Evolutionary conservation across 2,888 invertebrate genomes (phyloP), one percentile per base, ranked within the genome.

Genomic region (Molanna angustata): DNA sequence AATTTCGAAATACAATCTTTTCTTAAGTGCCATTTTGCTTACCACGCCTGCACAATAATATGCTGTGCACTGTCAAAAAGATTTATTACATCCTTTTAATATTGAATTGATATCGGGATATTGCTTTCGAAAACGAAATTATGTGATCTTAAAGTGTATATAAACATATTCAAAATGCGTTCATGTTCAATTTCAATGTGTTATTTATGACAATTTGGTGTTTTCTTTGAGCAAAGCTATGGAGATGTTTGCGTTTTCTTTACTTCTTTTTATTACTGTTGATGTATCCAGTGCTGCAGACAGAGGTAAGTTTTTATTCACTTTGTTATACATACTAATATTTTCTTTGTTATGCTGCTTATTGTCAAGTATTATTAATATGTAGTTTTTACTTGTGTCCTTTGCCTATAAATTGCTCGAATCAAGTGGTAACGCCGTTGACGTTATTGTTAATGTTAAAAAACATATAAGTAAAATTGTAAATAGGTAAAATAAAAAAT

Each of bases 21-120:
- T 32, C 4, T 11, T 33, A 7, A 43, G 37, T 50, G 54, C 54
- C 54, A 54, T 54, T 42, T 54, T 54, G 50, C 22, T 46, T 47
- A 54, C 54, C 54, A 54, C 54, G 54, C 54, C 54, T 54, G 54
- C 31, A 31, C 42, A 37, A 52, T 45, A 33, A 41, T 54, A 50
- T 41, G 41, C 20, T 48, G 41, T 47, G 40, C 43, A 48, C n/a
- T 40, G 37, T 43, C 43, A 35, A 50, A 33, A 42, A 32, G 37
- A 48, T 20, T 45, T 50, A 43, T 43, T 50, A 31, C 43, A 50
- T 35, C 6, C 35, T 50, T 31, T 4, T 11, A n/a, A 41, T 21
- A 18, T 21, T 9, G 21, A 41, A 41, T 21, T 21, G 4, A 13
- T 27, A 11, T 27, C 4, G 27, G 11, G 4, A 27, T 4, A 7